Conservation (phyloP, 2,797 vertebrate genomes). For the Merluccius polli region DNA sequence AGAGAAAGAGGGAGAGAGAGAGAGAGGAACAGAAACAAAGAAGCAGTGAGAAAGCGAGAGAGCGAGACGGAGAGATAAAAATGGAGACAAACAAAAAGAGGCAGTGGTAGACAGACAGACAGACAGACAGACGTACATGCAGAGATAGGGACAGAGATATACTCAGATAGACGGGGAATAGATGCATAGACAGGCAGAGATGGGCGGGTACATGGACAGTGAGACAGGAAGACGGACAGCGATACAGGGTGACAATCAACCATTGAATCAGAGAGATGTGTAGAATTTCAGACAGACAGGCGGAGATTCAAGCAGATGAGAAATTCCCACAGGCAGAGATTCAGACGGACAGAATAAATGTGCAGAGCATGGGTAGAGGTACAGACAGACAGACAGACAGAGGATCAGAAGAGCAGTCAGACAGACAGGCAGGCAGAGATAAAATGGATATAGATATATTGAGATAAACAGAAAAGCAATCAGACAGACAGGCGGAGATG, state of each 20-base stretch:
- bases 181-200: slow-evolving; percentile 1
- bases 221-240: too few species aligned
- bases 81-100: slow-evolving; percentile 29
- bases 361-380: neutral
- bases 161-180: neutral
- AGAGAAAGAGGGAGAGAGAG: slow-evolving; percentile 24
- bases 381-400: neutral
- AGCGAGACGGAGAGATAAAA: slow-evolving; percentile 24
- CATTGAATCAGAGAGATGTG: neutral
- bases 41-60: slow-evolving; percentile 1
- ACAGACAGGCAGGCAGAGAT: neutral
- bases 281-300: neutral
- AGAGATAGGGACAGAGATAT: slow-evolving; percentile 19
- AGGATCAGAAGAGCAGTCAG: neutral
- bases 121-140: slow-evolving; percentile 31
- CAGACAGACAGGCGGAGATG: neutral
- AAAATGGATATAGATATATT: neutral
- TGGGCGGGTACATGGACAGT: neutral
- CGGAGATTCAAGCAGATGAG: too few species aligned
- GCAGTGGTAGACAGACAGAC: slow-evolving; percentile 35
- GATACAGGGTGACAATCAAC: neutral
- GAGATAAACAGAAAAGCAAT: neutral
- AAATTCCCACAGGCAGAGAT: neutral
- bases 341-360: neutral
- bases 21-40: slow-evolving; percentile 10